Conservation (phyloP, 2,888 invertebrate species). For the Spisula solida region DNA sequence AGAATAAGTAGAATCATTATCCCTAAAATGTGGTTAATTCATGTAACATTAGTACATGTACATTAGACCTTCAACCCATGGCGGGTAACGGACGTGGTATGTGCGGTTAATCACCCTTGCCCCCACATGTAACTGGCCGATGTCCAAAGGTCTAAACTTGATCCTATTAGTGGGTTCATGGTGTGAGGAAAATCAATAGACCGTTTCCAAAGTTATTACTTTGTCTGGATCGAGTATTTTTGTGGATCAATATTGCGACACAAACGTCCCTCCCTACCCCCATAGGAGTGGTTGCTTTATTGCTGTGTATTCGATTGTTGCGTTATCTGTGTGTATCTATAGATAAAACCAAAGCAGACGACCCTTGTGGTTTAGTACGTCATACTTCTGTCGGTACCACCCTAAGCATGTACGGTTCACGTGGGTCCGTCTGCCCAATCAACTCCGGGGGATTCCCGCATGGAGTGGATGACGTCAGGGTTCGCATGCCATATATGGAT, state of each 20-base stretch:
- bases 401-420: constrained; percentile 80
- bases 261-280: background rate
- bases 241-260: background rate
- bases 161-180: background rate
- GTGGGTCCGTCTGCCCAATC: constrained; percentile 82
- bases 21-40: too few species aligned
- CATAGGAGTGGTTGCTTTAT: background rate
- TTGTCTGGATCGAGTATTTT: background rate
- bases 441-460: constrained; percentile 73
- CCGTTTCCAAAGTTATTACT: background rate
- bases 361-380: constrained; percentile 72
- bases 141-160: constrained; percentile 4
- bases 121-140: background rate
- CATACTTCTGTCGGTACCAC: constrained; percentile 76
- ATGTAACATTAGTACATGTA: background rate
- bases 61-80: background rate
- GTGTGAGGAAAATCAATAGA: constrained; percentile 5
- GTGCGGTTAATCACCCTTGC: background rate
- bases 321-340: background rate
- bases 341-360: constrained; percentile 48
- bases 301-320: background rate
- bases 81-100: background rate
- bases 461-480: constrained; percentile 74
- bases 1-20: too few species aligned
- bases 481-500: constrained; percentile 79